Evolutionary conservation across 2,797 vertebrate genomes (phyloP).

Genomic region (Ispidina picta): DNA sequence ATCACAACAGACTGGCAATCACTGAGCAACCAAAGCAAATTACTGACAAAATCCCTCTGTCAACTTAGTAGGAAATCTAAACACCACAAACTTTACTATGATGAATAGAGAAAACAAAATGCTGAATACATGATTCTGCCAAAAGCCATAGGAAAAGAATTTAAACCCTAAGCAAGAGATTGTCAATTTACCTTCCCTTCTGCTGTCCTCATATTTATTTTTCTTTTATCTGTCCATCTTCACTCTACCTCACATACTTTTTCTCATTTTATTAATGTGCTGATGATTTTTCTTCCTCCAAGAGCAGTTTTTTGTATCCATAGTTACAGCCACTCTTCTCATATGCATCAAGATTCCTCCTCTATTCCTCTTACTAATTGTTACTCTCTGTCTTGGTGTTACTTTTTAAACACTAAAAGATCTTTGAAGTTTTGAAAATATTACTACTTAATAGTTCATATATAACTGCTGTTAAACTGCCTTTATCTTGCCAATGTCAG

Average conservation of each 20-base stretch:
- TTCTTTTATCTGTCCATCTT: neutral
- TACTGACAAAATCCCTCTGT: constrained; percentile 61
- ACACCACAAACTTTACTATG: neutral
- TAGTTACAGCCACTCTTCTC: neutral
- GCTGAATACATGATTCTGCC: neutral
- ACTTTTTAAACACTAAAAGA: neutral
- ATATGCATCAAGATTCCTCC: neutral
- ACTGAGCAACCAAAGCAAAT: constrained; percentile 65
- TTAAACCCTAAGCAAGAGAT: neutral
- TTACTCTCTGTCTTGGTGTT: neutral
- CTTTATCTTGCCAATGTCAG: neutral
- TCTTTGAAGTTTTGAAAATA: neutral
- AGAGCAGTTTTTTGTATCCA: neutral
- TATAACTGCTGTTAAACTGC: neutral
- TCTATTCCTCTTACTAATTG: neutral
- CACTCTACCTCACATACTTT: neutral
- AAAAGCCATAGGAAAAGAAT: neutral
- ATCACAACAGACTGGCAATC: constrained; percentile 52
- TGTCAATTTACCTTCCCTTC: neutral
- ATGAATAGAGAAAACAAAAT: neutral
- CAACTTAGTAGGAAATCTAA: constrained; percentile 11
- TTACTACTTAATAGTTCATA: neutral
- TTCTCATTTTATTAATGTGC: neutral
- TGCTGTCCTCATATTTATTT: neutral
- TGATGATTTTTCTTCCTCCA: neutral